Base-by-base conservation (phyloP, 2,888 invertebrate genomes). In the Cephus runcator region DNA sequence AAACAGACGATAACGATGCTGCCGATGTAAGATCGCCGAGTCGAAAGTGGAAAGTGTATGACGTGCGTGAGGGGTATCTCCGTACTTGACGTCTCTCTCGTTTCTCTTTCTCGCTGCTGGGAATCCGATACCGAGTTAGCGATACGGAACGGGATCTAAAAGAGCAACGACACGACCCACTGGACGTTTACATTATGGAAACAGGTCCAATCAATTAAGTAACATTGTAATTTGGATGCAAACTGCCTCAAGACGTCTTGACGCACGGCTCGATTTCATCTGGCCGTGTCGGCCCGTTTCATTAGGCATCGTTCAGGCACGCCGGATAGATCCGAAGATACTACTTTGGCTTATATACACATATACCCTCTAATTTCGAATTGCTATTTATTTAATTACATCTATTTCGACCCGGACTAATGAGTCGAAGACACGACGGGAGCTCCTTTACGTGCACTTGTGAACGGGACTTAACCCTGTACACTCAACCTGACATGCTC, bases 351-450 rank as follows among this genome's bases (percentile, higher is more conserved):
- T 74, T 23, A 74, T 69, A 69, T 56, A 56, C 56, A 56, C 74
- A n/a, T 35, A 74, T 23, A 12, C 71, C 31, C 71, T 34, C 31
- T 80, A 80, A 84, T 82, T 84, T 80, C 80, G 81, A 84, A 86
- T 83, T 79, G 80, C 82, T 87, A 85, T 85, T 86, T 86, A 81
- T 82, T 86, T 83, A 84, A 83, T 83, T 82, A 77, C 77, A 75
- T 75, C 75, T 77, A 77, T 69, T 77, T 69, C 56, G 40, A 75
- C 69, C 71, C 75, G 40, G 71, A 30, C 77, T 77, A 77, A 77
- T 77, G 77, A 77, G 71, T 56, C 71, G 56, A 40, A 56, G 75
- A 75, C 68, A 68, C 35, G 71, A 33, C 6, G 71, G 23, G 23
- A 56, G 56, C 56, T 23, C 56, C 56, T 56, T 56, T 9, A 56